These are phyloP conservation scores for Enteromius treurensis DNA, from an alignment of 2,797 vertebrate genomes.

Conservation along the genomic window DNA sequence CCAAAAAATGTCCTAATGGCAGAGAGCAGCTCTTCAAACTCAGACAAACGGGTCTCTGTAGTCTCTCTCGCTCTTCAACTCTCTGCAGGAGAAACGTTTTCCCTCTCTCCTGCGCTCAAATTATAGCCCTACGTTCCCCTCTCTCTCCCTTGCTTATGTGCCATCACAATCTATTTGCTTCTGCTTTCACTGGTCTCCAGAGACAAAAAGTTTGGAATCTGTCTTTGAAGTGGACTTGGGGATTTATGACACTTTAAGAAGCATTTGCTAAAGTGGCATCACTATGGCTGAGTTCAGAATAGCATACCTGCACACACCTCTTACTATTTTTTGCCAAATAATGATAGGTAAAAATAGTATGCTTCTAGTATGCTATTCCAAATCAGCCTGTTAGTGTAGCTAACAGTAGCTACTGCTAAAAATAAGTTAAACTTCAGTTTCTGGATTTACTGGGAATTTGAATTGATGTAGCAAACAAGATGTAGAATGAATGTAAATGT, in stretches of 20 bases:
- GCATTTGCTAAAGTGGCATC: neutral
- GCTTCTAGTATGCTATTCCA: neutral
- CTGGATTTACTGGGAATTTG: neutral
- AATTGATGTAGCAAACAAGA: neutral
- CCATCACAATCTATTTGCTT: slow-evolving; percentile 14
- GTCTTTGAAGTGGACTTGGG: neutral
- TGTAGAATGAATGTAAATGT: neutral
- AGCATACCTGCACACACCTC: neutral
- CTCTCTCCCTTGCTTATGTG: slow-evolving; percentile 17
- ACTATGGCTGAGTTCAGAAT: neutral
- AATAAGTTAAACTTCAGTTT: neutral
- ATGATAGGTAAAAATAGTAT: neutral
- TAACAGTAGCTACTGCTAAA: neutral
- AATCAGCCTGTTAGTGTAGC: neutral
- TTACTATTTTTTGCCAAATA: neutral
- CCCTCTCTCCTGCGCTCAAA: slow-evolving; percentile 5
- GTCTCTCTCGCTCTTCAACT: slow-evolving; percentile 14
- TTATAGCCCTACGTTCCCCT: slow-evolving; percentile 14
- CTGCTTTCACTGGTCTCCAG: slow-evolving; percentile 24
- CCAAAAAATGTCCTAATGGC: slow-evolving; percentile 14
- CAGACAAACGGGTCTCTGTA: slow-evolving; percentile 38
- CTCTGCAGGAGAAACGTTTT: slow-evolving; percentile 4
- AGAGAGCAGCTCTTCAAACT: slow-evolving; percentile 25
- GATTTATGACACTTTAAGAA: slow-evolving; percentile 8
- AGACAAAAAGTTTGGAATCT: slow-evolving; percentile 23